A percentile compares a stretch with the other conserved stretches of the same genome.
phyloP scores from a whole-genome alignment of 2,888 invertebrate species.

The Electrophaes corylata region DNA sequence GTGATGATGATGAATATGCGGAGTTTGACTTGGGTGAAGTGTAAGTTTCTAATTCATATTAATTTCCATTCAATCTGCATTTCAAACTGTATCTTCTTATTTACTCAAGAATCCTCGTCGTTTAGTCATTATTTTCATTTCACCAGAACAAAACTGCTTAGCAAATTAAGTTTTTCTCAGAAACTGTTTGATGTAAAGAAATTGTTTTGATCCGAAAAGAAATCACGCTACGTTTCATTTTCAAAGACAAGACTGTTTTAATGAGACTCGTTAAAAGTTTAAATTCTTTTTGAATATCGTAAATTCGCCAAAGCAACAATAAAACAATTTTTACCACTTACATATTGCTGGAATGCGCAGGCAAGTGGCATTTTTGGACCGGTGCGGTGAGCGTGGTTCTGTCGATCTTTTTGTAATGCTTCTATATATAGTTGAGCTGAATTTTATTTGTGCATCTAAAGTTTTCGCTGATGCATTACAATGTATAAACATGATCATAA shows the following conservation, averaged over 20 bases:
- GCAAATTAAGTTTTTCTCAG: background rate
- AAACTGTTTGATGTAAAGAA: background rate
- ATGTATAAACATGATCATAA: background rate
- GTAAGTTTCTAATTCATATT: slow-evolving; percentile 44
- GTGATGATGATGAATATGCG: slow-evolving; percentile 62
- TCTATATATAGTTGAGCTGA: slow-evolving; percentile 26
- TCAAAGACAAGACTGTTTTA: background rate
- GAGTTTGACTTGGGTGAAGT: slow-evolving; percentile 49
- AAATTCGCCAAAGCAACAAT: slow-evolving; percentile 1
- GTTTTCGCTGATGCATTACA: background rate
- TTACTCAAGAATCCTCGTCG: background rate
- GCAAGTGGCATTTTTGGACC: slow-evolving; percentile 32
- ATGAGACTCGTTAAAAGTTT: background rate
- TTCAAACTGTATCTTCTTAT: background rate
- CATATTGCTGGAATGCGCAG: slow-evolving; percentile 28
- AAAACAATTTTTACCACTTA: slow-evolving; percentile 16
- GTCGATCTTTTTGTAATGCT: slow-evolving; percentile 30
- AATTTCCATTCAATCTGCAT: background rate
- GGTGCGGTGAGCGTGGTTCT: slow-evolving; percentile 27
- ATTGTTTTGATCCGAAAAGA: background rate
- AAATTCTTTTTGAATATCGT: slow-evolving; percentile 1
- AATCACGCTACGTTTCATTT: background rate
- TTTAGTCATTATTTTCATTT: background rate
- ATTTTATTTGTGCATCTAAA: slow-evolving; percentile 9
- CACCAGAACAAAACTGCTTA: background rate